Conservation (phyloP, 2,113 vertebrate genomes). For the Varanus salvator region DNA sequence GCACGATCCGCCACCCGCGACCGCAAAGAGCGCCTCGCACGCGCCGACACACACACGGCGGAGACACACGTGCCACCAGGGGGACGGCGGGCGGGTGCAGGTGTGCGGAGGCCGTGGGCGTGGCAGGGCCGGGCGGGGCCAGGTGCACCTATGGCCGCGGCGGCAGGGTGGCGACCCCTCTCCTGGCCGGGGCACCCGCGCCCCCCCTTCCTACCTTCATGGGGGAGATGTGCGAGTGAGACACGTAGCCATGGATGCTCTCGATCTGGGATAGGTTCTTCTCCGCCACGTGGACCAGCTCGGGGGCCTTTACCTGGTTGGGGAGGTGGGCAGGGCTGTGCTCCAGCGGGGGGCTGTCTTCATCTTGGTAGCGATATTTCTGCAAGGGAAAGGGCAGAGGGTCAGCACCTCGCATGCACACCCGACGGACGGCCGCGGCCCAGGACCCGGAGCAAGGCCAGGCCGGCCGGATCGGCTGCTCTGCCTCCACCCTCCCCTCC, state of each 20-base stretch:
- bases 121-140: slow-evolving; percentile 1
- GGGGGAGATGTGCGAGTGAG: slow-evolving; percentile 78
- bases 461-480: background rate
- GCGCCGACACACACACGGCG: background rate
- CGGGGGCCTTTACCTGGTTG: slow-evolving; percentile 79
- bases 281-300: slow-evolving; percentile 76
- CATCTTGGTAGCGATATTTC: slow-evolving; percentile 82
- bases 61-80: background rate
- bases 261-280: slow-evolving; percentile 81
- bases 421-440: too few species aligned
- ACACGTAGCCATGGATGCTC: slow-evolving; percentile 85
- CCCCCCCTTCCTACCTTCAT: slow-evolving; percentile 71
- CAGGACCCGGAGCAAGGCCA: background rate
- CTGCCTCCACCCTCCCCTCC: background rate
- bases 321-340: slow-evolving; percentile 79
- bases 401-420: slow-evolving; percentile 20
- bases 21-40: background rate
- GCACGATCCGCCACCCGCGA: fast-evolving
- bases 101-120: background rate
- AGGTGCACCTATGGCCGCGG: background rate
- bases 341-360: slow-evolving; percentile 80
- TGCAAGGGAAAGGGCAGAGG: slow-evolving; percentile 56
- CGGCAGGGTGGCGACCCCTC: slow-evolving; percentile 5
- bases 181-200: slow-evolving; percentile 25
- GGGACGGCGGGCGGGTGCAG: background rate